Evolutionary conservation across 1,140 invertebrate species (phyloP), one percentile per base, ranked within the genome.

Genomic region (Orius laevigatus): DNA sequence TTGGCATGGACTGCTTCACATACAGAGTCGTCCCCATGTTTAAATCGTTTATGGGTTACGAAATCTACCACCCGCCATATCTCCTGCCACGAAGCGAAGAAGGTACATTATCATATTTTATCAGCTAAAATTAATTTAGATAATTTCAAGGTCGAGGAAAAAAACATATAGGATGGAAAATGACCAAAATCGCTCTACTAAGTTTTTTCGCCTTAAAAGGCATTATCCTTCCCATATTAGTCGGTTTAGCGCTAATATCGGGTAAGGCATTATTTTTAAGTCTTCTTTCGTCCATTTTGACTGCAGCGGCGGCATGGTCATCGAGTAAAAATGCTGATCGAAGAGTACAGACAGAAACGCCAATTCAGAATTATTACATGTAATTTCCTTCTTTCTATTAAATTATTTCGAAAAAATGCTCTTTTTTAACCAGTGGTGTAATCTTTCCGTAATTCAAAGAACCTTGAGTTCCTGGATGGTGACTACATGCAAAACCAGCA

Each of bases 211-310:
- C 31, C 35, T 14, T 51, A 1, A 51, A 51, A 35, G 38, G 35
- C 20, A 32, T 45, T 1, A 16, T 51, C 31, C 4, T 51, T 39
- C 49, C 49, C 14, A 35, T 35, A 3, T 15, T 51, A 39, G 40
- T 34, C 19, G 32, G 34, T 9, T 31, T 51, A 20, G 40, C 49
- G 12, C 4, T 46, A 20, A 20, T 46, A 2, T 51, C 49, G n/a
- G 49, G 49, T 20, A 51, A 51, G 18, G 49, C 49, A n/a, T 43
- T 51, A 25, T 12, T 45, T 31, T 45, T 45, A 19, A 45, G 43
- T 32, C 2, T 45, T n/a, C 19, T 31, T 12, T 19, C 43, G 2
- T 19, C 32, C 8, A 12, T 45, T 18, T 8, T 45, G 10, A 45
- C 43, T 2, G 8, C 32, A 5, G 43, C 43, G 2, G 25, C 15